Evolutionary conservation across 2,888 invertebrate genomes (phyloP).

Genomic region (Coremacera marginata): DNA sequence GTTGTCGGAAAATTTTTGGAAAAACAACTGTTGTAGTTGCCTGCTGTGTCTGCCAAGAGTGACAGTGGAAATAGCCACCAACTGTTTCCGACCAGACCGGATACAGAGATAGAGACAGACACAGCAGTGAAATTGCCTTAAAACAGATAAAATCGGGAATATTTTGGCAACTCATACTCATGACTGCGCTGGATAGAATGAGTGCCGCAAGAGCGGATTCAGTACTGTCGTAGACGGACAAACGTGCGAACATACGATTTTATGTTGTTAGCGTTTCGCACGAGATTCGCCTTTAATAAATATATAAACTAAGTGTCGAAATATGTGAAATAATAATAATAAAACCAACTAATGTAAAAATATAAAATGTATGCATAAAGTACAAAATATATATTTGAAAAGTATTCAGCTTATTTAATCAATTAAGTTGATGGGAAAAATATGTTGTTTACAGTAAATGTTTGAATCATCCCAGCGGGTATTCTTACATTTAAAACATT

Average conservation of each 20-base stretch:
- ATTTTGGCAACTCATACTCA: neutral
- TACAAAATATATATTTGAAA: neutral
- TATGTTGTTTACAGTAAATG: too few relatives aligned
- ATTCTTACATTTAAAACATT: too few relatives aligned
- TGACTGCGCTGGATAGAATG: neutral
- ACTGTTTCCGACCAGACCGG: neutral
- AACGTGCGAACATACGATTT: conserved; percentile 56
- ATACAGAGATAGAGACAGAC: neutral
- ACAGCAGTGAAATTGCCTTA: neutral
- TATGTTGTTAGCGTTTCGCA: neutral
- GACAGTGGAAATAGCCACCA: neutral
- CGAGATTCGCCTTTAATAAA: neutral
- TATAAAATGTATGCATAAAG: conserved; percentile 34
- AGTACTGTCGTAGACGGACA: conserved; percentile 56
- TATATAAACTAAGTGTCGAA: neutral
- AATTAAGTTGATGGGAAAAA: too few relatives aligned
- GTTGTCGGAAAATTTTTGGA: neutral
- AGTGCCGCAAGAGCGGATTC: conserved; percentile 40
- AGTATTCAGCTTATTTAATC: too few relatives aligned
- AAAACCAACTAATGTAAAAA: neutral
- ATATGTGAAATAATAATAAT: neutral
- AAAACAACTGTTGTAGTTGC: neutral
- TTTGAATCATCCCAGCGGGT: too few relatives aligned
- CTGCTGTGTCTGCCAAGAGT: neutral
- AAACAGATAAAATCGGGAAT: neutral